Conservation (phyloP, 1,140 invertebrate species). For the Lordiphosa clarofinis region DNA sequence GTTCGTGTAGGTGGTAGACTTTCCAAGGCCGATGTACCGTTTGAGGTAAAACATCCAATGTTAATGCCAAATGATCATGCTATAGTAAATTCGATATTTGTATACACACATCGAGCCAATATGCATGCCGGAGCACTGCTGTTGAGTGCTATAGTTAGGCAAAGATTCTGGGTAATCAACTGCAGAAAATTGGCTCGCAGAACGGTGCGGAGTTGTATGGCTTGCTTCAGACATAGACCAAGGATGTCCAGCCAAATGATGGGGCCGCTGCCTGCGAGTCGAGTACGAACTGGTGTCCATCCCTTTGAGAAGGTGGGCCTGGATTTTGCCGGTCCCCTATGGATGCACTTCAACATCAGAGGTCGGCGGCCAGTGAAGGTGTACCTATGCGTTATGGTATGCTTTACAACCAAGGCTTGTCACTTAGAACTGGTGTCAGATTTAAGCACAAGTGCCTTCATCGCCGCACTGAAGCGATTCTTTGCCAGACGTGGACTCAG, state of each 20-base stretch:
- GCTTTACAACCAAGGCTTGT: no score
- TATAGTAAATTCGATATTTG: not conserved
- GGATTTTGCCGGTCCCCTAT: no score
- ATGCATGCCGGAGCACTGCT: constrained; percentile 13
- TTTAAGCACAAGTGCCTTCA: no score
- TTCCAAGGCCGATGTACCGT: constrained; percentile 2
- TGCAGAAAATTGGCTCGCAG: constrained; percentile 5
- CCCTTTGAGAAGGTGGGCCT: no score
- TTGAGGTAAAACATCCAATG: not conserved
- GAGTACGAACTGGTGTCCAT: no score
- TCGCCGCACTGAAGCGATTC: no score
- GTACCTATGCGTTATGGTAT: no score
- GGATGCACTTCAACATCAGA: no score
- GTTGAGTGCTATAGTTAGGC: constrained; percentile 10
- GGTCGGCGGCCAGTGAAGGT: no score
- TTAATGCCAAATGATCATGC: constrained; percentile 6
- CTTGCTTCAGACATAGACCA: constrained; percentile 6
- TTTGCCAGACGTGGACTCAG: no score
- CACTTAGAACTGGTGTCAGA: no score
- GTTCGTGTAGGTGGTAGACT: constrained; percentile 12
- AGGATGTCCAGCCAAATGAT: not conserved
- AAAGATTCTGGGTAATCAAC: constrained; percentile 1
- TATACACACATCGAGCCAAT: constrained; percentile 5
- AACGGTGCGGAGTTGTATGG: constrained; percentile 9
- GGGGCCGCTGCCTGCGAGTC: no score